phyloP scores from a whole-genome alignment of 2,888 invertebrate species.

The Lottia scabra region DNA sequence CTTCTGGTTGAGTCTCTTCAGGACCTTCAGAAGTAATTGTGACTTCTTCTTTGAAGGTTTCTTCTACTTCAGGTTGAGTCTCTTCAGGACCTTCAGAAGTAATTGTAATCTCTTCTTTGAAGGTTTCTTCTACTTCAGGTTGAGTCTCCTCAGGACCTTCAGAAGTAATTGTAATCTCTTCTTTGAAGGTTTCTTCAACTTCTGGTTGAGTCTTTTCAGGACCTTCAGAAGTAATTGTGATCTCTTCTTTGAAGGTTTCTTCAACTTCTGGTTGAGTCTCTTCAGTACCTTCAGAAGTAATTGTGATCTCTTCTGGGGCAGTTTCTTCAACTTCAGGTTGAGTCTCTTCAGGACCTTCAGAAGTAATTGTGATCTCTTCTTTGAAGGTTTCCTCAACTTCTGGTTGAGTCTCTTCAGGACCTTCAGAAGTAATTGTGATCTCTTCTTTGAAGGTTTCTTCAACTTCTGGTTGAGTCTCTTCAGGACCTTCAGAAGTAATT shows the following conservation, averaged over 20 bases:
- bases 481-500: not conserved
- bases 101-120: constrained; percentile 8
- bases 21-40: not conserved
- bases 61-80: constrained; percentile 19
- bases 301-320: too few relatives aligned
- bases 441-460: not conserved
- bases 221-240: not conserved
- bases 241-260: not conserved
- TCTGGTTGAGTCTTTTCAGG: constrained; percentile 11
- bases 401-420: too few relatives aligned
- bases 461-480: constrained; percentile 8
- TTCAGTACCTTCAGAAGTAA: too few relatives aligned
- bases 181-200: constrained; percentile 10
- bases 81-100: constrained; percentile 1
- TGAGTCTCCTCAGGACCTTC: constrained; percentile 6
- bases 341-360: not conserved
- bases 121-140: constrained; percentile 18
- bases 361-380: not conserved
- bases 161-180: constrained; percentile 6
- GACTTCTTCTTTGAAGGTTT: constrained; percentile 8
- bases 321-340: not conserved
- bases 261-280: not conserved
- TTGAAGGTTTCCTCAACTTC: not conserved
- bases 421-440: not conserved
- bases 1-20: not conserved